These are phyloP conservation scores for Drosophila rufa DNA, from an alignment of 1,140 invertebrate species.

Conservation along the genomic window DNA sequence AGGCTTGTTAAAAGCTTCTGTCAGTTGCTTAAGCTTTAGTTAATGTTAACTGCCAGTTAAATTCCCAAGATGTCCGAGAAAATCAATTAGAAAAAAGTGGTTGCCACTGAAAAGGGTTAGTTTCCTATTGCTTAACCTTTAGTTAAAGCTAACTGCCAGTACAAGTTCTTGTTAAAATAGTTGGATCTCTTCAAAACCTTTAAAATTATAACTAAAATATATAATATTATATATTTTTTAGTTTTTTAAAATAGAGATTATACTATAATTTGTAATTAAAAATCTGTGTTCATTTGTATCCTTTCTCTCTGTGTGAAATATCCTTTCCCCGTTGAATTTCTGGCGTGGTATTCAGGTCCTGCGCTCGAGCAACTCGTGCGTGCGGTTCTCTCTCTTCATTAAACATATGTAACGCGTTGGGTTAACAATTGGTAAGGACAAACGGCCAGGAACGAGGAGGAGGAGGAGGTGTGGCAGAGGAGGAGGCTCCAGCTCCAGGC, in stretches of 20 bases:
- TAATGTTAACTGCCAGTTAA: background rate
- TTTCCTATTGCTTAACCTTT: no score
- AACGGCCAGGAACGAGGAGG: background rate
- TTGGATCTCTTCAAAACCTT: no score
- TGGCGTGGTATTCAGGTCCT: constrained; percentile 12
- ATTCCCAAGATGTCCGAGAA: no score
- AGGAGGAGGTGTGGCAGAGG: background rate
- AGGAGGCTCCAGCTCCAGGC: background rate
- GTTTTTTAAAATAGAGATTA: no score
- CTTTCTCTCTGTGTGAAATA: constrained; percentile 5
- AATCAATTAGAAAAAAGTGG: no score
- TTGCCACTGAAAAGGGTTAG: no score
- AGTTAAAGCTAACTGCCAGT: no score
- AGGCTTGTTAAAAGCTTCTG: no score
- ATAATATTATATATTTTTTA: no score
- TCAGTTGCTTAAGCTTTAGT: no score
- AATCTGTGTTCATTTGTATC: background rate
- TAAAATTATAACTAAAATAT: background rate
- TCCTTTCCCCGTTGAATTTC: background rate
- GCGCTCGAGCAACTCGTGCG: constrained; percentile 53
- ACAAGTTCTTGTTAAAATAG: no score
- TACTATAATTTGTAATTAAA: background rate
- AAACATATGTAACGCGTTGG: constrained; percentile 75
- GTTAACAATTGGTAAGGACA: constrained; percentile 47
- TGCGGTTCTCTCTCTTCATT: constrained; percentile 67